Evolutionary conservation across 2,797 vertebrate species (phyloP).

Genomic region (Heliangelus exortis): DNA sequence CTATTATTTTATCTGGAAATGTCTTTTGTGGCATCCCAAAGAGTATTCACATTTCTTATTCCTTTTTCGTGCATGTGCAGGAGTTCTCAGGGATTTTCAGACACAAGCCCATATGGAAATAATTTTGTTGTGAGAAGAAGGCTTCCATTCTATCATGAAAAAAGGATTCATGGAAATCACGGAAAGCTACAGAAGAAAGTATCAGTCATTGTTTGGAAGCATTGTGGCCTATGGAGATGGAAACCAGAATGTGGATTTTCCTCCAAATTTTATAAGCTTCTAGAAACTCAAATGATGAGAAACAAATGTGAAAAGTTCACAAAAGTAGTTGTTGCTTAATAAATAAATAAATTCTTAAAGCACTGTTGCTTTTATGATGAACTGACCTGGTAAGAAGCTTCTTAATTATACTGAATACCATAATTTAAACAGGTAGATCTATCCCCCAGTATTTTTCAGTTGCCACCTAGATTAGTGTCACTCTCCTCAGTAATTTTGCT

Average conservation of each 20-base stretch:
- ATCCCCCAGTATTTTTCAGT: neutral
- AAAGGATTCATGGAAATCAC: slow-evolving; percentile 29
- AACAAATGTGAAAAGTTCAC: slow-evolving; percentile 34
- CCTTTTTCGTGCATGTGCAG: slow-evolving; percentile 40
- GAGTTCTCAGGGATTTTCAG: slow-evolving; percentile 43
- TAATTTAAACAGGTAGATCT: neutral
- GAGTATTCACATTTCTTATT: slow-evolving; percentile 21
- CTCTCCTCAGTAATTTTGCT: neutral
- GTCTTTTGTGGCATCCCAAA: slow-evolving; percentile 1
- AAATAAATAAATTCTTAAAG: neutral
- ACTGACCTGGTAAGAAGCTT: neutral
- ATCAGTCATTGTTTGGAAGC: slow-evolving; percentile 52
- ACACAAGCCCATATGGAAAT: slow-evolving; percentile 45
- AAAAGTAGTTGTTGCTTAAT: neutral
- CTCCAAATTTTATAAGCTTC: slow-evolving; percentile 45
- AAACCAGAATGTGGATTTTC: slow-evolving; percentile 44
- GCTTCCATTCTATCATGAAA: slow-evolving; percentile 47
- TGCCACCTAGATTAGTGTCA: neutral
- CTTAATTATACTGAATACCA: neutral
- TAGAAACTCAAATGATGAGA: slow-evolving; percentile 30
- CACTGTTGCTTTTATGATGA: neutral
- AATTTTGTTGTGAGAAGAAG: slow-evolving; percentile 42
- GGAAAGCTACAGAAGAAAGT: slow-evolving; percentile 55
- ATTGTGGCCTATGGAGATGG: slow-evolving; percentile 31
- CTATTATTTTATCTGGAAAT: slow-evolving; percentile 48